Base-by-base conservation (phyloP, 2,888 invertebrate species). In the Nemotelus nigrinus region DNA sequence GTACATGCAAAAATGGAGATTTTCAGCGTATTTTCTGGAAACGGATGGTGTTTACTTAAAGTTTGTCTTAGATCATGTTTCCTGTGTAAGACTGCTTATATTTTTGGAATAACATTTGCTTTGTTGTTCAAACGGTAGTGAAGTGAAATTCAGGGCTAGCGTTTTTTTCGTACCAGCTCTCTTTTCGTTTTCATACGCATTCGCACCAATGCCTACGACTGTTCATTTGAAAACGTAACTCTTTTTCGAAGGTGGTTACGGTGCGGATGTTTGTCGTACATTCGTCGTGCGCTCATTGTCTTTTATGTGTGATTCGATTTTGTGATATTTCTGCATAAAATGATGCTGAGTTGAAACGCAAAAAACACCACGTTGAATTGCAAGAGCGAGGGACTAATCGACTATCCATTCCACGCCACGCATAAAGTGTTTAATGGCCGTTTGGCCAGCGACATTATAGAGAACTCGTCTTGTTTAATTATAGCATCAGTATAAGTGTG, bases 401-500 rank as follows among this genome's bases (percentile, higher is more conserved):
- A 3, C 60, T 3, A 25, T 41, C 60, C 39, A 41, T 25, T 60
- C 7, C 60, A 4, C 7, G 60, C 4, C 39, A 25, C 60, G 41
- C 7, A 25, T 7, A 39, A 7, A 60, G 39, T 43, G 41, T 60
- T 60, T 60, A 60, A 10, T 39, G 41, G 60, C 3, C 60, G 60
- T 41, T 60, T 60, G 60, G 60, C 7, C 39, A 60, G 60, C 60
- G 60, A 60, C 60, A 60, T 60, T 25, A 6, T 57, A 41, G 3
- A 41, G 60, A 60, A 60, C 60, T 60, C 41, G 60, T 60, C 60
- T 60, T 39, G 7, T 25, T n/a, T 60, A 60, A 60, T 60, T 60
- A 60, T 60, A 60, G 60, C 39, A 41, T 39, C 50, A 50, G 60
- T 39, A 43, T 10, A 60, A 60, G 41, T 60, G 41, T 3, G 25